Base-by-base conservation (phyloP, 2,797 vertebrate species). In the Cyclopterus lumpus region DNA sequence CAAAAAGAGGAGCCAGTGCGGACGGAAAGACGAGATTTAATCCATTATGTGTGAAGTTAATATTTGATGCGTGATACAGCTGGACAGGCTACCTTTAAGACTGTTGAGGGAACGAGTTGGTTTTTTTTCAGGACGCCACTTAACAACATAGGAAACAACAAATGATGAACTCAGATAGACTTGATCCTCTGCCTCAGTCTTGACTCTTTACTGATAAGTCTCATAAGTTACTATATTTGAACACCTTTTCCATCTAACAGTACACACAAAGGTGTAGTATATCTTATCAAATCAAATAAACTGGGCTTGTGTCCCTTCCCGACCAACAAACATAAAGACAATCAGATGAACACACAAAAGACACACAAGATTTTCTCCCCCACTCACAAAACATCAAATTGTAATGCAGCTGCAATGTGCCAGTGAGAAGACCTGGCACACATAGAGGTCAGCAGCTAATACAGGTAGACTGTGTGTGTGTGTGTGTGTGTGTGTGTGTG, bases 381-480 rank as follows among this genome's bases (percentile, higher is more conserved):
- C 54, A 67, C 75, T 89, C 79, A 89, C 77, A 79, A 88, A 92
- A 86, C 73, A 91, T 89, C 66, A 86, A 82, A 78, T 87, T 86
- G 58, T 58, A 83, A 78, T 80, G 82, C 73, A 82, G 58, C 84
- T 73, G 57, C 86, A 78, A 75, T 84, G 75, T 87, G 82, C 86
- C 88, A 89, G 81, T 76, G 80, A 88, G 82, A 84, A 46, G 82
- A 87, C 88, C 84, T 26, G 58, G 73, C 79, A 82, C 84, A 76
- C 62, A 18, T 69, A 83, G 89, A 92, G 92, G 92, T 93, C 91
- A 92, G 73, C 49, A 61, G 82, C 86, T 89, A 87, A 91, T 93
- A 85, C 79, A 69, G 86, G 85, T 80, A 81, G 81, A 70, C 73
- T 71, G 30, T 85, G 80, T 86, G 80, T 86, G 76, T 28, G 26